Evolutionary conservation across 2,888 invertebrate species (phyloP).

Genomic region (Drosophila anceps): DNA sequence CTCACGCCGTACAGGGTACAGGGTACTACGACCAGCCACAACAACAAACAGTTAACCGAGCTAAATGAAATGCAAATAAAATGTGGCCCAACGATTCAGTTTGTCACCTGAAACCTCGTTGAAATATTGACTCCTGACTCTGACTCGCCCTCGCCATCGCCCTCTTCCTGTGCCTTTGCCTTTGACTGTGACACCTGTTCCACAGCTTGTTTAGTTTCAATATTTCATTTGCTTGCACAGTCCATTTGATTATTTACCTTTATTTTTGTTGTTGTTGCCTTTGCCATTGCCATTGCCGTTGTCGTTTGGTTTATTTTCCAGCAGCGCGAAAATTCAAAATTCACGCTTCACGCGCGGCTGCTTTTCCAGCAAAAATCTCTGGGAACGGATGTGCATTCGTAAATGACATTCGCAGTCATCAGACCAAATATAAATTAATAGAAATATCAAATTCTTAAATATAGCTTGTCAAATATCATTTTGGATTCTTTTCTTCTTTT

Average conservation of each 20-base stretch:
- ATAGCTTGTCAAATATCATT: conserved; percentile 42
- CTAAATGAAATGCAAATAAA: conserved; percentile 79
- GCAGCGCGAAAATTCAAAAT: conserved; percentile 44
- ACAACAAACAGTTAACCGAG: conserved; percentile 25
- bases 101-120: conserved; percentile 60
- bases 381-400: conserved; percentile 65
- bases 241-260: conserved; percentile 70
- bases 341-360: conserved; percentile 63
- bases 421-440: conserved; percentile 70
- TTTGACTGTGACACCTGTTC: conserved; percentile 71
- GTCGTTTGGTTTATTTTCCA: conserved; percentile 19
- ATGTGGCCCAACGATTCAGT: conserved; percentile 49
- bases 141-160: background rate
- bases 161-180: background rate
- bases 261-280: conserved; percentile 7
- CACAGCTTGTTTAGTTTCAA: conserved; percentile 77
- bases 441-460: conserved; percentile 73
- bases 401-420: conserved; percentile 39
- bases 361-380: conserved; percentile 45
- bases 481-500: background rate
- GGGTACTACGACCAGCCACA: conserved; percentile 6
- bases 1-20: background rate
- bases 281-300: conserved; percentile 17
- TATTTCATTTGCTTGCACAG: conserved; percentile 78
- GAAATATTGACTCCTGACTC: conserved; percentile 35